These are phyloP conservation scores for Eulemur coronatus DNA, from an alignment of 2,797 vertebrate genomes.

Conservation along the genomic window DNA sequence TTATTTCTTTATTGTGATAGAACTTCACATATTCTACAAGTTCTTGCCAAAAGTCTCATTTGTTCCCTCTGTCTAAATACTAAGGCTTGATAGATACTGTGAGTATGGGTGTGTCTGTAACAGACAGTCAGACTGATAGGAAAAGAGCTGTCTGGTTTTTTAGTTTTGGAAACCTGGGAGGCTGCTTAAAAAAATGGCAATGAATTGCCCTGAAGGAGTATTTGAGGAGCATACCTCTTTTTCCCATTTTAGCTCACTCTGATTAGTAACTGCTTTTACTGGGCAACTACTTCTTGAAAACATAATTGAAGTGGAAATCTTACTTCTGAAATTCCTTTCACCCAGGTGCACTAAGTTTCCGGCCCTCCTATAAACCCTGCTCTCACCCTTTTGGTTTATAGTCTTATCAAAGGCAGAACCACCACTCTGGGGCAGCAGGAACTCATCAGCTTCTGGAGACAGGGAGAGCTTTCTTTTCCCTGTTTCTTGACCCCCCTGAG, in stretches of 20 bases:
- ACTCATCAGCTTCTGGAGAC: neutral
- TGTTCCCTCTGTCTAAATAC: neutral
- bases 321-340: neutral
- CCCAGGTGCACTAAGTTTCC: neutral
- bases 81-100: neutral
- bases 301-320: neutral
- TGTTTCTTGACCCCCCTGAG: neutral
- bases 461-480: neutral
- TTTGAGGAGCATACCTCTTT: slow-evolving; percentile 1
- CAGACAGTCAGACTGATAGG: neutral
- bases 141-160: neutral
- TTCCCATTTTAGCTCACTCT: neutral
- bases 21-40: neutral
- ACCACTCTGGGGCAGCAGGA: neutral
- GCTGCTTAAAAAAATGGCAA: neutral
- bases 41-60: slow-evolving; percentile 24
- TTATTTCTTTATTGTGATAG: neutral
- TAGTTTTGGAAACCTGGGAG: slow-evolving; percentile 48
- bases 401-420: neutral
- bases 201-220: slow-evolving; percentile 50
- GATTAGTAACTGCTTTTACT: slow-evolving; percentile 25
- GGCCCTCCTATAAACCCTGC: neutral
- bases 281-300: neutral
- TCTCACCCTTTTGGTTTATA: neutral
- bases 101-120: neutral